phyloP scores from a whole-genome alignment of 1,140 invertebrate species.

The Sesamia nonagrioides region DNA sequence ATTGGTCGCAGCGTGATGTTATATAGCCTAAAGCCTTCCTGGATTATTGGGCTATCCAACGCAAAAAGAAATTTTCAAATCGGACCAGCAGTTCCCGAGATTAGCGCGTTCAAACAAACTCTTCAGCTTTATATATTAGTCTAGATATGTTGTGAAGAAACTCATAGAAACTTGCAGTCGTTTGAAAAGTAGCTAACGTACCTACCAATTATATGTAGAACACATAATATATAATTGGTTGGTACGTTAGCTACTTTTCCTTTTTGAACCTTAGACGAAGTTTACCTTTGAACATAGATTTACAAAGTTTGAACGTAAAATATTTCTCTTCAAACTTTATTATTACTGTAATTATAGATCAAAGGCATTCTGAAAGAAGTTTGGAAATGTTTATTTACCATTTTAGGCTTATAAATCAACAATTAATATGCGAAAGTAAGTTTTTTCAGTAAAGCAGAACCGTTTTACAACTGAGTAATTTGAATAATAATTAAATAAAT shows the following conservation, averaged over 20 bases:
- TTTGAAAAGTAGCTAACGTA: too few species aligned
- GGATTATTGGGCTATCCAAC: too few species aligned
- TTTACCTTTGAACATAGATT: background rate
- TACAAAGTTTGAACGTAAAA: background rate
- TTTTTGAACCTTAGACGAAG: background rate
- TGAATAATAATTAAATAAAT: background rate
- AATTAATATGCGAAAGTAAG: background rate
- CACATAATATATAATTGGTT: background rate
- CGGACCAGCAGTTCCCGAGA: too few species aligned
- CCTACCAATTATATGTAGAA: too few species aligned
- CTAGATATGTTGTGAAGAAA: too few species aligned
- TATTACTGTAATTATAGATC: constrained; percentile 1
- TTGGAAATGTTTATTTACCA: background rate
- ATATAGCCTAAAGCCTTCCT: too few species aligned
- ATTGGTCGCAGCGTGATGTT: too few species aligned
- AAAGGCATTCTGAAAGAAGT: background rate
- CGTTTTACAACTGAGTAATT: background rate
- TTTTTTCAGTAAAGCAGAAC: background rate
- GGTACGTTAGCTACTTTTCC: background rate
- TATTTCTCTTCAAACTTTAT: background rate
- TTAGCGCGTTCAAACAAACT: too few species aligned
- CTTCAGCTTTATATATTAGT: too few species aligned
- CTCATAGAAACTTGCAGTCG: too few species aligned
- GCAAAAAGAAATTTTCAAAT: too few species aligned
- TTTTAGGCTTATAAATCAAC: background rate